phyloP scores from a whole-genome alignment of 2,113 vertebrate species.

The Albula goreensis region DNA sequence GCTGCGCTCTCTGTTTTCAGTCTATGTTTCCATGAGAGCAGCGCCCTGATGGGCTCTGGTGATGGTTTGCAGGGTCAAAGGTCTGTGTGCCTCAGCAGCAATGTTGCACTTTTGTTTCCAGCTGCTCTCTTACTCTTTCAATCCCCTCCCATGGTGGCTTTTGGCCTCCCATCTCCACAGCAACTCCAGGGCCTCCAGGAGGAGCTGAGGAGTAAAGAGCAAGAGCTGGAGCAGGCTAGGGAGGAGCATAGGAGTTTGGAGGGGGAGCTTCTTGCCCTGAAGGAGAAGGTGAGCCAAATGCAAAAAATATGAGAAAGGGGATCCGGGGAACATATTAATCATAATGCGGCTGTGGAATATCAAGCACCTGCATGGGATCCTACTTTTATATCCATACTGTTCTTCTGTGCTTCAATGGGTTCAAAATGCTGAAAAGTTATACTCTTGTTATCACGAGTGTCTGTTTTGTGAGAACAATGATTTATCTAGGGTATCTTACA shows the following conservation, averaged over 20 bases:
- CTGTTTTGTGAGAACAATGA: too few relatives aligned
- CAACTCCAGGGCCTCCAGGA: slow-evolving; percentile 80
- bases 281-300: slow-evolving; percentile 71
- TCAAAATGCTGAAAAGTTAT: not conserved
- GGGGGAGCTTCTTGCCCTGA: slow-evolving; percentile 71
- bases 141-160: not conserved
- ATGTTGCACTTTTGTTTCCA: not conserved
- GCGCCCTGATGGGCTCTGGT: not conserved
- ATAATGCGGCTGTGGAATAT: not conserved
- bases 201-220: slow-evolving; percentile 78
- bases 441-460: too few relatives aligned
- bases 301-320: not conserved
- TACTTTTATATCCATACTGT: not conserved
- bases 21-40: not conserved
- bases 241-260: slow-evolving; percentile 78
- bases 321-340: not conserved
- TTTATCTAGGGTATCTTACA: too few relatives aligned
- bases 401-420: not conserved
- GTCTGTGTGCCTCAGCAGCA: not conserved
- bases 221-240: slow-evolving; percentile 76
- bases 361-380: not conserved
- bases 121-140: not conserved
- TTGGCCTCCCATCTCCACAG: slow-evolving; percentile 52
- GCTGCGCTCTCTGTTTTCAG: not conserved
- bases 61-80: not conserved